Evolutionary conservation across 2,113 vertebrate species (phyloP), one percentile per base, ranked within the genome.

Genomic region (Anhinga anhinga): DNA sequence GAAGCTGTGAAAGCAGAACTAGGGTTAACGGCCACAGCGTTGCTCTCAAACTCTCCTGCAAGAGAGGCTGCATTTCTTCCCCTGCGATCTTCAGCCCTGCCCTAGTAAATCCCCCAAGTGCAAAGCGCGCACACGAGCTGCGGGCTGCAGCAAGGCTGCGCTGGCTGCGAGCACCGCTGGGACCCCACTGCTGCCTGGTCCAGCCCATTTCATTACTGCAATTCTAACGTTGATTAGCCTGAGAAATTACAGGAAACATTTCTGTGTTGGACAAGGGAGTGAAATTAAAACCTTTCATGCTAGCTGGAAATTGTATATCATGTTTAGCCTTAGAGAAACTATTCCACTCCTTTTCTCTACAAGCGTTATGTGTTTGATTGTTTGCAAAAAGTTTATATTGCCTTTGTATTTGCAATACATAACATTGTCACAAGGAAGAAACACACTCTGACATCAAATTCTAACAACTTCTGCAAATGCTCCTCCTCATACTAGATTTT

Each of bases 71-170:
- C 8, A 0, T 12, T 40, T 36, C 47, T 8, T 11, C 8, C 49
- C 69, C 26, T 1, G 16, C 3, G 1, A 5, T 4, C 44, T 6
- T 2, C 38, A 72, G 86, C 49, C 58, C 49, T 67, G 90, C 53
- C 53, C 69, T 7, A 0, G 1, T 1, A 34, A 44, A 26, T 4
- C 42, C 58, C 70, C 25, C 1, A 1, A 1, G 65, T 0, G n/a
- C 13, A 19, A 11, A 30, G 55, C 2, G 1, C 6, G 2, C 56
- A 2, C 30, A 2, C 8, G 7, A 58, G 76, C 4, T 0, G 12
- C 6, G 3, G 40, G 80, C 44, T 44, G 82, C 42, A 27, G 81
- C 3, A 11, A 50, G 49, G 44, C 74, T 16, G 44, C 0, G 4
- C 44, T 12, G 61, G 22, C 50, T 18, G 34, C 13, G 3, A 13